phyloP scores from a whole-genome alignment of 1,140 invertebrate species.

The Zaprionus nigranus region DNA sequence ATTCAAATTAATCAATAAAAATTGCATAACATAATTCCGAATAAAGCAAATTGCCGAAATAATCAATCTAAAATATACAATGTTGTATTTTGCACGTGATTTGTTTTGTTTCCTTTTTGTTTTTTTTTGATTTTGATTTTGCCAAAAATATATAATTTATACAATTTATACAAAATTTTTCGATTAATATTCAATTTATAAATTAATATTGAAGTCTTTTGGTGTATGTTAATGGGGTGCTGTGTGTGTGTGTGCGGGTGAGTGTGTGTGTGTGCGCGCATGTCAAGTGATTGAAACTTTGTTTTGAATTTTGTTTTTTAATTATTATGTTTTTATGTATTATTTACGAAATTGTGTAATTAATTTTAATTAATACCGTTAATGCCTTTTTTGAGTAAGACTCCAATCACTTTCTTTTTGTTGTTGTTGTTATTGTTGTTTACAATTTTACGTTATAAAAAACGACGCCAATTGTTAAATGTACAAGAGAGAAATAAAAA shows the following conservation, averaged over 20 bases:
- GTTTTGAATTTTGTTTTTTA: constrained; percentile 21
- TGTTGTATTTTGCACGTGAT: constrained; percentile 64
- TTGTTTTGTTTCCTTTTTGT: constrained; percentile 36
- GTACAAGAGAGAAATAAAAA: constrained; percentile 19
- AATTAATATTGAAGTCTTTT: constrained; percentile 82
- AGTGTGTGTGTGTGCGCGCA: constrained; percentile 22
- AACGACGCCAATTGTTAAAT: constrained; percentile 37
- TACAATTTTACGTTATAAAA: constrained; percentile 22
- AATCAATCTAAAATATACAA: constrained; percentile 9
- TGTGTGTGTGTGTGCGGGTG: constrained; percentile 26
- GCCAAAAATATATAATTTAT: constrained; percentile 51
- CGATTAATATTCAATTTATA: constrained; percentile 54
- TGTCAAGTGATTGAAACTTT: constrained; percentile 65
- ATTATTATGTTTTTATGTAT: constrained; percentile 40
- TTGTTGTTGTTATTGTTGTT: constrained; percentile 39
- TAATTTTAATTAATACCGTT: constrained; percentile 60
- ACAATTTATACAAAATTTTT: constrained; percentile 58
- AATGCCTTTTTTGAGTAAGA: constrained; percentile 73
- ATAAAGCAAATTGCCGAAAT: constrained; percentile 31
- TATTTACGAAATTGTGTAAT: constrained; percentile 13
- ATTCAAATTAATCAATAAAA: constrained; percentile 59
- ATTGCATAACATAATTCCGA: constrained; percentile 50
- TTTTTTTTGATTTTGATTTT: constrained; percentile 68
- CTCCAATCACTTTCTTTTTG: constrained; percentile 76
- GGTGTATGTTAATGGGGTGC: constrained; percentile 52